Conservation (phyloP, 2,113 vertebrate species). For the Motacilla tschutschensis region DNA sequence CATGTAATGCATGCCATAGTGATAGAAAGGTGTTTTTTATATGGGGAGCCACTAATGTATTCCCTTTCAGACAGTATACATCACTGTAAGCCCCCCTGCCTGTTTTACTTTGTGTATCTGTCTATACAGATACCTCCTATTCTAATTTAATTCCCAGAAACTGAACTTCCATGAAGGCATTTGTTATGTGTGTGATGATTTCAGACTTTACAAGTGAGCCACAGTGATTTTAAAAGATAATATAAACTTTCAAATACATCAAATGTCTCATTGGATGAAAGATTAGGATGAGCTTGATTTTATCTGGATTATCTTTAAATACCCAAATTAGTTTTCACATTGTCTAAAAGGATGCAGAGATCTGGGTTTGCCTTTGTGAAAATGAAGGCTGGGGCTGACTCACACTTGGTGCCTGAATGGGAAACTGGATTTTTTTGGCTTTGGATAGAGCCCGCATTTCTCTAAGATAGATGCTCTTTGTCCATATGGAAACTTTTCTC, state of each 20-base stretch:
- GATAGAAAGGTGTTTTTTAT: background rate
- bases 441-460: background rate
- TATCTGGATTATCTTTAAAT: background rate
- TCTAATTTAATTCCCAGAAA: background rate
- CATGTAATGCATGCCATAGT: background rate
- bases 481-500: background rate
- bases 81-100: background rate
- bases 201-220: background rate
- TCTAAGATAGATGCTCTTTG: background rate
- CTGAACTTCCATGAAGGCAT: background rate
- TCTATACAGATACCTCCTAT: background rate
- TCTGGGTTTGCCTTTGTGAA: background rate
- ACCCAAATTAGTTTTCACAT: background rate
- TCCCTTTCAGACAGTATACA: background rate
- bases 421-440: background rate
- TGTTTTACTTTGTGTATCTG: background rate
- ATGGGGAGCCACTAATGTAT: background rate
- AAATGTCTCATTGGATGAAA: background rate
- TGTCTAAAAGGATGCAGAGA: background rate
- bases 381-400: background rate
- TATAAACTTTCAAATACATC: background rate
- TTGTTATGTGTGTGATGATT: background rate
- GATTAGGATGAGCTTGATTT: background rate
- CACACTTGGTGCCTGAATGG: background rate
- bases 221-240: background rate